Evolutionary conservation across 1,140 invertebrate species (phyloP), one percentile per base, ranked within the genome.

Genomic region (Thaumetopoea pityocampa): DNA sequence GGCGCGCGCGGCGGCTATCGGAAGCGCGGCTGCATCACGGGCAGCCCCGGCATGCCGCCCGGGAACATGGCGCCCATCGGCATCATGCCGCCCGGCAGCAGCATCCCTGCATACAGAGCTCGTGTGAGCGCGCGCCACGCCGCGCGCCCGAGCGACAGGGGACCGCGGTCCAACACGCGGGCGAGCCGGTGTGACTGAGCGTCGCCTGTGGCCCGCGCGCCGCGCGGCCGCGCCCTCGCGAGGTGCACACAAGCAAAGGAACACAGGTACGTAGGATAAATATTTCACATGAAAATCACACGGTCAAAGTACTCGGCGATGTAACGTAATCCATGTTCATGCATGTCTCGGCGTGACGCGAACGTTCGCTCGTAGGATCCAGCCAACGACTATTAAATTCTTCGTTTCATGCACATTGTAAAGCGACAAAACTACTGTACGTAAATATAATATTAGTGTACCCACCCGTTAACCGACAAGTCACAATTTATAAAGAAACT

Each of bases 391-490:
- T 73, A 73, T 57, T 57, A 56, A 62, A 51, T 63, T 51, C 9
- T 50, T 67, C 67, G 58, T 51, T 48, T 65, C 78, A 82, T 82
- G 78, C 78, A 82, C 76, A 78, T 73, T 70, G 62, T 68, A 79
- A 81, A 82, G 78, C 78, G 76, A 78, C 73, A 76, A 77, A 78
- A 74, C 73, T 80, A 79, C 73, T 76, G 61, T 77, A 82, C 69
- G 74, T 82, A 79, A 76, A 74, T 69, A 82, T 81, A 78, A 78
- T 69, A 79, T 77, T 77, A 82, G 72, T 77, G 78, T 79, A 82
- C 78, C 78, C 78, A 82, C 73, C 78, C 78, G 67, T 67, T 41
- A 63, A 78, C 70, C 74, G 74, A 73, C 68, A 64, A 58, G 62
- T 68, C 67, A 68, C 65, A 64, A 70, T 49, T 63, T 52, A 69